Base-by-base conservation (phyloP, 2,888 invertebrate genomes). In the Incurvaria masculella region DNA sequence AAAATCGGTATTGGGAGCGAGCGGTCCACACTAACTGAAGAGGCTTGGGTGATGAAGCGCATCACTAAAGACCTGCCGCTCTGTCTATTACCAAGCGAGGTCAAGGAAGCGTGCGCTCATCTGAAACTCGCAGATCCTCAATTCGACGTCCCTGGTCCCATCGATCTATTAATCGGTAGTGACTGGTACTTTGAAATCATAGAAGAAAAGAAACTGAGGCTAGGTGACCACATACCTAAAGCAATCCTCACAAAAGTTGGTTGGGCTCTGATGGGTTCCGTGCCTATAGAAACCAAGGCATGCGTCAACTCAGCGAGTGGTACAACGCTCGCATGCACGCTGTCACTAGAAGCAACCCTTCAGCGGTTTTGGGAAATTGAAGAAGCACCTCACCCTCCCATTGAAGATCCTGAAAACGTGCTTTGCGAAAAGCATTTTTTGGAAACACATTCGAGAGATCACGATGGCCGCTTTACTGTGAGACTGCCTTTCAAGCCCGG, bases 391-490 rank as follows among this genome's bases (percentile, higher is more conserved):
- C 4, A 23, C 27, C 21, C 41, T 10, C 26, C 42, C 19, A 47
- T 41, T 18, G 23, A 17, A n/a, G 49, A 45, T n/a, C 17, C 49
- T 19, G 51, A 52, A n/a, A 48, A 47, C 19, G 46, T 49, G 14
- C 41, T 46, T 6, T 52, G 50, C 19, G 52, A 49, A 20, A 21
- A 47, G 33, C 48, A 51, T 11, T 47, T 46, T 16, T n/a, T 47
- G 49, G 51, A n/a, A 16, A 50, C 47, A 20, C 43, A 51, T 26
- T 40, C 44, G 11, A 27, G 46, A 10, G 45, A 51, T 17, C 3
- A 21, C 41, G 45, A 43, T 42, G 50, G 50, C 21, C 45, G 48
- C 16, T 45, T 39, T 48, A 45, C 18, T 17, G 43, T 26, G 27
- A 46, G 27, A 51, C 14, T 33, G 14, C 33, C 33, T 6, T 33